Evolutionary conservation across 2,888 invertebrate genomes (phyloP).

Genomic region (Cerastis leucographa): DNA sequence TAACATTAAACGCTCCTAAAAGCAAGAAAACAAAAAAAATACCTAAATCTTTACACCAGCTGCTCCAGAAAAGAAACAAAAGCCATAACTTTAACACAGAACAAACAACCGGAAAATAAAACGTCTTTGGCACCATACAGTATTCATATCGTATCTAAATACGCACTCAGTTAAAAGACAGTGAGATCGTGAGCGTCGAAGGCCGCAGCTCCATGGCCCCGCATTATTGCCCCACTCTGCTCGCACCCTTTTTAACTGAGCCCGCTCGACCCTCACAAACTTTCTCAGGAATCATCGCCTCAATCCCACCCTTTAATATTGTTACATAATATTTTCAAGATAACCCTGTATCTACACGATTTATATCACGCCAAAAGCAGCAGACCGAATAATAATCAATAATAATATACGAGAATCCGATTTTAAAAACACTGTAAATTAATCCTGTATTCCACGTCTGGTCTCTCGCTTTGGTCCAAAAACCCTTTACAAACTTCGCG

Average conservation of each 20-base stretch:
- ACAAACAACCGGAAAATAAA: slow-evolving; percentile 29
- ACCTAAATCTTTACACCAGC: not conserved
- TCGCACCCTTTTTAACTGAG: slow-evolving; percentile 85
- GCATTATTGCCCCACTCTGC: slow-evolving; percentile 79
- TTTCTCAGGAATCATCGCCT: slow-evolving; percentile 83
- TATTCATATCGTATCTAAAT: slow-evolving; percentile 57
- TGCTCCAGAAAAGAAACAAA: slow-evolving; percentile 2
- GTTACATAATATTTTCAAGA: slow-evolving; percentile 79
- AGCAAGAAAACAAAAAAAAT: slow-evolving; percentile 6
- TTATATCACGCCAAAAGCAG: slow-evolving; percentile 71
- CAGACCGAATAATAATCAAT: slow-evolving; percentile 67
- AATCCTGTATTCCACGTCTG: not conserved
- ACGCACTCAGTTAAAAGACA: slow-evolving; percentile 62
- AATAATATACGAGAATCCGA: slow-evolving; percentile 43
- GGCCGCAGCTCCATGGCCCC: slow-evolving; percentile 73
- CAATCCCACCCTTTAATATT: slow-evolving; percentile 80
- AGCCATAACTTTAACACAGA: not conserved
- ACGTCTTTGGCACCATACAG: slow-evolving; percentile 32
- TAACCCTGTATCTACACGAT: slow-evolving; percentile 71
- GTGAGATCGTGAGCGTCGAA: slow-evolving; percentile 55
- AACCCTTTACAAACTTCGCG: slow-evolving; percentile 23
- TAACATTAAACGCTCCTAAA: not conserved
- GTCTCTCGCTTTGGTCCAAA: slow-evolving; percentile 4
- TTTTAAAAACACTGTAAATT: not conserved
- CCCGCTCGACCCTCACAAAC: slow-evolving; percentile 82